Base-by-base conservation (phyloP, 1,140 invertebrate genomes). In the Heliconius congener region DNA sequence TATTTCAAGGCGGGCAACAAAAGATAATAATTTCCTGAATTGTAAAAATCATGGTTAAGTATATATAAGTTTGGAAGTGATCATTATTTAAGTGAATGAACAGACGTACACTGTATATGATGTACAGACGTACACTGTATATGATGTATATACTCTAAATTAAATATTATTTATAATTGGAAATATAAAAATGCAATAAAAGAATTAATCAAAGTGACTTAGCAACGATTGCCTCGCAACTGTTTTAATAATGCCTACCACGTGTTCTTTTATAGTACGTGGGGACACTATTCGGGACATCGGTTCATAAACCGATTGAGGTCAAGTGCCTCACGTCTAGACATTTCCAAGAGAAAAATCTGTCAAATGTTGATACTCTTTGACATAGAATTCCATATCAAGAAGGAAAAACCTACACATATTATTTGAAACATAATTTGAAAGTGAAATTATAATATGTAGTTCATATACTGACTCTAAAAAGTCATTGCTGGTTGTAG, bases 251-350 rank as follows among this genome's bases (percentile, higher is more conserved):
- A 83, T 92, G 87, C 55, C 77, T 75, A 88, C 90, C 92, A 92
- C 92, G 92, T 92, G 91, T 84, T 87, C 82, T 81, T 81, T 82
- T 73, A 81, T 74, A 82, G 76, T 83, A 83, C 80, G 82, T 79
- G 83, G 87, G 86, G 84, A 91, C 87, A 87, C 83, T 87, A 86
- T 88, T 85, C 87, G 76, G 89, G 86, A 84, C 84, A 87, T 87
- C 87, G 77, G 88, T 87, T 86, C 85, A 86, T 79, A 81, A 82
- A 74, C 83, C 83, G 84, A 91, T 89, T 90, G 90, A 81, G 91
- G 91, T 91, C 90, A 92, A 87, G 85, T 87, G 83, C 87, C 88
- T 80, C 74, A 76, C 82, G 86, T 90, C 88, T 91, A 87, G 85
- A 80, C 74, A 34, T 55, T 39, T 71, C 70, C 78, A 13, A 37